Percentiles rank a stretch among this genome's conserved stretches.
Evolutionary conservation across 2,888 invertebrate genomes (phyloP).

Genomic region (Heteromurus nitidus): DNA sequence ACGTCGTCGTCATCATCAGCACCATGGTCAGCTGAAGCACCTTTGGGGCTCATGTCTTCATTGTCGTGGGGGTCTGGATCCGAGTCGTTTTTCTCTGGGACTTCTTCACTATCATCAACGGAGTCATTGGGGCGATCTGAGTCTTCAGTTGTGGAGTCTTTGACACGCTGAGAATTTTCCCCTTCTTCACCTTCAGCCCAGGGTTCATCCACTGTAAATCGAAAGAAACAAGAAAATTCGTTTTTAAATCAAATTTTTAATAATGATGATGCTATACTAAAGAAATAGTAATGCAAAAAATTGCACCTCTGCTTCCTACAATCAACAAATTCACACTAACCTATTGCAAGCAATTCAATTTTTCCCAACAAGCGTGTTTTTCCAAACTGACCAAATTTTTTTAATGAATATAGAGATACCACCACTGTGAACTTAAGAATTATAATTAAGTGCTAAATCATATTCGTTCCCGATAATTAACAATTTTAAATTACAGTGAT

Average conservation of each 20-base stretch:
- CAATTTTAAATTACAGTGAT: no score
- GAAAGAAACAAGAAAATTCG: not conserved
- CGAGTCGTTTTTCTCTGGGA: conserved; percentile 19
- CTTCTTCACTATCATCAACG: conserved; percentile 18
- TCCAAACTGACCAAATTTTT: no score
- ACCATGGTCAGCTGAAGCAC: conserved; percentile 39
- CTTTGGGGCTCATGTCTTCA: conserved; percentile 38
- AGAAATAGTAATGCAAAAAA: not conserved
- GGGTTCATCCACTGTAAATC: conserved; percentile 60
- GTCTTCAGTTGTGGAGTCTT: conserved; percentile 39
- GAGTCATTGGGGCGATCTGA: conserved; percentile 56
- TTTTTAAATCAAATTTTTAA: no score
- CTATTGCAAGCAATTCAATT: no score
- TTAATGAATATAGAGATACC: no score
- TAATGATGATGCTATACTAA: no score
- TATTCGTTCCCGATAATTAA: no score
- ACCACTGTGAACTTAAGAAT: no score
- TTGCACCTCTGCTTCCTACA: not conserved
- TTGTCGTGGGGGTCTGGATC: conserved; percentile 23
- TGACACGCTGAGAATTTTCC: conserved; percentile 38
- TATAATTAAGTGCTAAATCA: no score
- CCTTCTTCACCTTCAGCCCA: conserved; percentile 70
- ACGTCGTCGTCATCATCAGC: conserved; percentile 45
- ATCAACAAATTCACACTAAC: no score
- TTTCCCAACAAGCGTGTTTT: no score